Conservation (phyloP, 1,140 invertebrate species). For the Metopolophium dirhodum region DNA sequence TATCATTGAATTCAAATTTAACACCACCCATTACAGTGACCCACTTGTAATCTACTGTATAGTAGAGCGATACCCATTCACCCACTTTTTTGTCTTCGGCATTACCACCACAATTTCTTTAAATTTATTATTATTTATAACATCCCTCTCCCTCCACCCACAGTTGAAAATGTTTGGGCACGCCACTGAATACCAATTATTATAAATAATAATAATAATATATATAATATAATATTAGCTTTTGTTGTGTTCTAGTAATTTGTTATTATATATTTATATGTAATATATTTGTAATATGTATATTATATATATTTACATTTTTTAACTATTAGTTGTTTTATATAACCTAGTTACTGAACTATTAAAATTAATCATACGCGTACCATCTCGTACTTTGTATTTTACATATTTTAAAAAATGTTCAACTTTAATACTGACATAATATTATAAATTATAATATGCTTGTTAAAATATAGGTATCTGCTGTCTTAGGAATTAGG, state of each 20-base stretch:
- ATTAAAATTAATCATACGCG: neutral
- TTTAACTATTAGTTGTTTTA: neutral
- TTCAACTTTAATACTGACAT: neutral
- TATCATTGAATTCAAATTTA: too few relatives aligned
- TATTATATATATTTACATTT: neutral
- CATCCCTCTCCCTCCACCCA: too few relatives aligned
- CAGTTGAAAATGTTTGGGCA: too few relatives aligned
- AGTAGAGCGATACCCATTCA: too few relatives aligned
- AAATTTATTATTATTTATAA: too few relatives aligned
- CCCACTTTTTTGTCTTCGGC: too few relatives aligned
- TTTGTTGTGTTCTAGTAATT: neutral
- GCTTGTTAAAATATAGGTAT: neutral
- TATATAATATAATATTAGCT: neutral
- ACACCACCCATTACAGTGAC: too few relatives aligned
- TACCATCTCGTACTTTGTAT: neutral
- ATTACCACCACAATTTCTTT: too few relatives aligned
- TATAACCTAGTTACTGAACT: neutral
- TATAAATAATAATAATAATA: too few relatives aligned
- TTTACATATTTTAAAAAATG: neutral
- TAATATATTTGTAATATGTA: too few relatives aligned
- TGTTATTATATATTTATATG: neutral
- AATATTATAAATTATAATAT: neutral
- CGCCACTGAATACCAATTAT: neutral
- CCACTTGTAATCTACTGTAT: too few relatives aligned
- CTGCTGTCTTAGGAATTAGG: neutral